Base-by-base conservation (phyloP, 2,113 vertebrate genomes). In the Piaya cayana region DNA sequence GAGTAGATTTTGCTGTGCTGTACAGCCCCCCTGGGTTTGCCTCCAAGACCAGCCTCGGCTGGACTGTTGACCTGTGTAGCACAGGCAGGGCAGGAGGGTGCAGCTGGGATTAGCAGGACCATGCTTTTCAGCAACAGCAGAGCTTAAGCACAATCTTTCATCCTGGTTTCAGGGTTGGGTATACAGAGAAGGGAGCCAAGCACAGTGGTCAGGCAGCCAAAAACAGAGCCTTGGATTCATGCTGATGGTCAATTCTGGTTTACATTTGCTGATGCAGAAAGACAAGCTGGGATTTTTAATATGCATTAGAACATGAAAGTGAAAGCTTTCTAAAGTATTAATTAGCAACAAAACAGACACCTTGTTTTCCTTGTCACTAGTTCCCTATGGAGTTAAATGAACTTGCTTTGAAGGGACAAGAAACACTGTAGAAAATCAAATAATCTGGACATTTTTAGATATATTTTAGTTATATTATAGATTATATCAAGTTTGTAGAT, bases 1-100 rank as follows among this genome's bases (percentile, higher is more conserved):
- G 9, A 8, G 14, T 18, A 79, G 47, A 12, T n/a, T 50, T 25
- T 80, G 68, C 81, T 47, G 55, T 47, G 49, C 56, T 63, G 36
- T 49, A 52, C 27, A 56, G 81, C 26, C 75, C 39, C 76, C 58
- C 69, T 34, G 58, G 27, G 32, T 37, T 92, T 45, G 47, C 42
- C 60, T 17, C 23, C 19, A 27, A 30, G 30, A 9, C 30, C 39
- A 34, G 15, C 22, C 50, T 62, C 47, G 79, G 79, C 50, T 53
- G 43, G 37, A 53, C 15, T 9, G 0, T 4, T 18, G 58, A 34
- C 15, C 36, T 5, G 37, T 18, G 2, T 1, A 15, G 34, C 52
- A 45, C 23, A 50, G 18, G 36, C 27, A 92, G 36, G 58, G 27
- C 39, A 71, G 58, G 52, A 71, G 21, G 47, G 12, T 45, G 52